These are phyloP conservation scores for Sarcophaga rosellei DNA, from an alignment of 2,888 invertebrate species.

Conservation along the genomic window DNA sequence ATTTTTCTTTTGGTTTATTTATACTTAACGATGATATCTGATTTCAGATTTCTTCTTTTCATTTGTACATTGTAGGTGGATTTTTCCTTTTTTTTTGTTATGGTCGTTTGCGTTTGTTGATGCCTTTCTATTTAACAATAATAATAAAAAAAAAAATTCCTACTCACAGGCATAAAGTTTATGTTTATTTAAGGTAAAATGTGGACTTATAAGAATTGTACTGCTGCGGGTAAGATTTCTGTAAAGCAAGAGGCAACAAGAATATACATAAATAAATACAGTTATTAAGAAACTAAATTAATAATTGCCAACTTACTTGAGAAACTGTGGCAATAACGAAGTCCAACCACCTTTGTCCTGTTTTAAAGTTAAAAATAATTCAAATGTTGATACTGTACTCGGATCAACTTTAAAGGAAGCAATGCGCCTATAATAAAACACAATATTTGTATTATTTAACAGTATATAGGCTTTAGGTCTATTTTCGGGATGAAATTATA, in stretches of 20 bases:
- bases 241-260: slow-evolving; percentile 72
- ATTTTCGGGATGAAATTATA: too few species aligned
- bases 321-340: slow-evolving; percentile 92
- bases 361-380: slow-evolving; percentile 92
- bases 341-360: slow-evolving; percentile 94
- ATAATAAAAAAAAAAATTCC: slow-evolving; percentile 41
- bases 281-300: neutral
- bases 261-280: slow-evolving; percentile 65
- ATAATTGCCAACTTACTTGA: slow-evolving; percentile 87
- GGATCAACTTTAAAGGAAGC: slow-evolving; percentile 93
- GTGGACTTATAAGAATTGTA: slow-evolving; percentile 93
- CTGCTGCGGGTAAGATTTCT: slow-evolving; percentile 93
- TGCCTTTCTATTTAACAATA: slow-evolving; percentile 36
- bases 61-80: slow-evolving; percentile 68
- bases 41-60: slow-evolving; percentile 71
- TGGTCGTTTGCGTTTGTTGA: slow-evolving; percentile 20
- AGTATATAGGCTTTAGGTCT: too few species aligned
- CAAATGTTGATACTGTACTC: slow-evolving; percentile 93
- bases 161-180: slow-evolving; percentile 89
- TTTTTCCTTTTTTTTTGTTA: slow-evolving; percentile 44
- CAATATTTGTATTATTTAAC: neutral
- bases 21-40: slow-evolving; percentile 75
- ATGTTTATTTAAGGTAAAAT: slow-evolving; percentile 94
- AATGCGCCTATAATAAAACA: slow-evolving; percentile 83
- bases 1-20: slow-evolving; percentile 69